Percentiles rank a stretch among this genome's conserved stretches.
Conservation (phyloP, 2,113 vertebrate species). For the Trogon surrucura region DNA sequence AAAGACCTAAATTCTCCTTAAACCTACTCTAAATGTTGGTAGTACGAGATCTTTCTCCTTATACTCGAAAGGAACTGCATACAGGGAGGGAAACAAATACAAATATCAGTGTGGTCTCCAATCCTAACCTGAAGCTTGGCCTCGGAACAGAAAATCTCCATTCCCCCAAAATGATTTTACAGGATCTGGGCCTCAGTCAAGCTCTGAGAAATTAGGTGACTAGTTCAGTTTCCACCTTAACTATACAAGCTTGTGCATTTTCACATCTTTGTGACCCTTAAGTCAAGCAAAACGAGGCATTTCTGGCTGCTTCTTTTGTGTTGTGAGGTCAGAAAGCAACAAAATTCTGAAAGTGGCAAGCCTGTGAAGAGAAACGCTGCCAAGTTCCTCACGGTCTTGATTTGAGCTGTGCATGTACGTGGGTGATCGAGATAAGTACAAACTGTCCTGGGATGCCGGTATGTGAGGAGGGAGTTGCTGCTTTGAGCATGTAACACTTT, state of each 20-base stretch:
- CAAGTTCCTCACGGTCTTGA: neutral
- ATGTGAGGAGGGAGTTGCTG: neutral
- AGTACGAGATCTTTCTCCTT: neutral
- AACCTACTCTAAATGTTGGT: neutral
- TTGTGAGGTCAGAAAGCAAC: neutral
- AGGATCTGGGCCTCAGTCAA: neutral
- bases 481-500: neutral
- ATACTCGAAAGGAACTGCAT: neutral
- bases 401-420: neutral
- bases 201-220: neutral
- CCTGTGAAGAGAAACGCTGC: neutral
- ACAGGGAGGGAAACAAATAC: neutral
- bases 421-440: neutral
- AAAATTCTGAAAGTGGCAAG: neutral
- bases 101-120: neutral
- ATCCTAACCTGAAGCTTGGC: neutral
- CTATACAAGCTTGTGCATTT: neutral
- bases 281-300: neutral
- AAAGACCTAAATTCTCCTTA: neutral
- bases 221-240: neutral
- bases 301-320: neutral
- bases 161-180: neutral
- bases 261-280: neutral
- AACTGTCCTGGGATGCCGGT: slow-evolving; percentile 2
- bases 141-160: neutral